A percentile compares a stretch with the other conserved stretches of the same genome.
Conservation (phyloP, 2,113 vertebrate genomes). For the Clarias magur region DNA sequence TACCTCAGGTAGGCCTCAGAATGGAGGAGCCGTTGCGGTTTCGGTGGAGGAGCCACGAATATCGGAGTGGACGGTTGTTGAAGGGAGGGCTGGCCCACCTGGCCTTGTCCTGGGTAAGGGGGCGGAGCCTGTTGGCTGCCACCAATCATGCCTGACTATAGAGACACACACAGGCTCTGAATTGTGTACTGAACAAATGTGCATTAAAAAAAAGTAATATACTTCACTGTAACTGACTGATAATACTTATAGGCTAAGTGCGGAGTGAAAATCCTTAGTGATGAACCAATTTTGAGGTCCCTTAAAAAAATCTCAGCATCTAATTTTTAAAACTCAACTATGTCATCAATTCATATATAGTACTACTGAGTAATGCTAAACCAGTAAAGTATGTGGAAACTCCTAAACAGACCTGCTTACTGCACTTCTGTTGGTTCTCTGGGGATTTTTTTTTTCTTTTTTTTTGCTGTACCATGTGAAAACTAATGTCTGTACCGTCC, state of each 20-base stretch:
- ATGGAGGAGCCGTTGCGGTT: slow-evolving; percentile 93
- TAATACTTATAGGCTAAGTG: neutral
- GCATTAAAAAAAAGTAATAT: neutral
- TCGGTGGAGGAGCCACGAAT: slow-evolving; percentile 94
- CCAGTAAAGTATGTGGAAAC: neutral
- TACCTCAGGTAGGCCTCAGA: slow-evolving; percentile 97
- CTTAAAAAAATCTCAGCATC: too few species aligned
- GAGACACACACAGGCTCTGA: neutral
- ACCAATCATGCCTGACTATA: slow-evolving; percentile 81
- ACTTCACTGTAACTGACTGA: neutral
- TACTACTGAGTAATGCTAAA: neutral
- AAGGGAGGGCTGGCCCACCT: slow-evolving; percentile 78
- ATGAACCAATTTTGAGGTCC: neutral
- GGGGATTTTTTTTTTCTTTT: neutral
- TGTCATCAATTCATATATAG: too few species aligned
- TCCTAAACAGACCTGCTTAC: neutral
- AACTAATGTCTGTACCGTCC: neutral
- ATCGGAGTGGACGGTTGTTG: slow-evolving; percentile 94
- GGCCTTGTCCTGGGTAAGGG: slow-evolving; percentile 86
- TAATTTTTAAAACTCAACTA: neutral
- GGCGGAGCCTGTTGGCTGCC: slow-evolving; percentile 87
- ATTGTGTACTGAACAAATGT: neutral
- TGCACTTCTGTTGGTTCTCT: neutral
- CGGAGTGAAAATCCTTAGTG: neutral
- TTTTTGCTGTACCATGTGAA: neutral